Evolutionary conservation across 2,113 vertebrate species (phyloP).

Genomic region (Egretta garzetta): DNA sequence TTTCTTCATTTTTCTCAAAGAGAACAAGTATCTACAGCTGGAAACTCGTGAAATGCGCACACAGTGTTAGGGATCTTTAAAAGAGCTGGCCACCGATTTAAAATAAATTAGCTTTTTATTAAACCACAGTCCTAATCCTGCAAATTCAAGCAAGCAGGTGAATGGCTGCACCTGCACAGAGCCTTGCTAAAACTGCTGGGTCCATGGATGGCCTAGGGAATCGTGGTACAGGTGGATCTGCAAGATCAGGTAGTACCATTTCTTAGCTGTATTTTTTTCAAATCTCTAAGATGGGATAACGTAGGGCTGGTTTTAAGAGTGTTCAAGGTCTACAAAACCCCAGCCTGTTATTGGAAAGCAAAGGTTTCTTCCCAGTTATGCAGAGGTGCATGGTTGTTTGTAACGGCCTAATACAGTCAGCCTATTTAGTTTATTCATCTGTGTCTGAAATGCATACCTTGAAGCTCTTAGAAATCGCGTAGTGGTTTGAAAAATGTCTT

Average conservation of each 20-base stretch:
- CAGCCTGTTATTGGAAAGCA: neutral
- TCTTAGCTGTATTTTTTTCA: neutral
- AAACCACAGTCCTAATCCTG: neutral
- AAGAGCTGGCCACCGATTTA: neutral
- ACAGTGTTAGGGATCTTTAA: neutral
- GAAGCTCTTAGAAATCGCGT: neutral
- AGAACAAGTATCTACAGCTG: constrained; percentile 42
- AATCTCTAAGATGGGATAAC: neutral
- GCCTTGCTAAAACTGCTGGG: neutral
- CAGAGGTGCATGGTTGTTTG: neutral
- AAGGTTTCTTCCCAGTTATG: neutral
- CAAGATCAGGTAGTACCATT: neutral
- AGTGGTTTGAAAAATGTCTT: constrained; percentile 36
- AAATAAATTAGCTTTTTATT: neutral
- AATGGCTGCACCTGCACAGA: neutral
- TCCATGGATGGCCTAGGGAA: neutral
- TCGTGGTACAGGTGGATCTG: neutral
- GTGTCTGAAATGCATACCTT: neutral
- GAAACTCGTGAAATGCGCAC: neutral
- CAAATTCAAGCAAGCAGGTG: neutral
- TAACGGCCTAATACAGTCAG: neutral
- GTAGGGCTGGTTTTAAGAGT: neutral
- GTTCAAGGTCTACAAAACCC: neutral
- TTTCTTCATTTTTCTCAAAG: constrained; percentile 20
- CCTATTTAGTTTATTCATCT: constrained; percentile 2